These are phyloP conservation scores for Malurus melanocephalus DNA, from an alignment of 2,113 vertebrate genomes.

Conservation along the genomic window DNA sequence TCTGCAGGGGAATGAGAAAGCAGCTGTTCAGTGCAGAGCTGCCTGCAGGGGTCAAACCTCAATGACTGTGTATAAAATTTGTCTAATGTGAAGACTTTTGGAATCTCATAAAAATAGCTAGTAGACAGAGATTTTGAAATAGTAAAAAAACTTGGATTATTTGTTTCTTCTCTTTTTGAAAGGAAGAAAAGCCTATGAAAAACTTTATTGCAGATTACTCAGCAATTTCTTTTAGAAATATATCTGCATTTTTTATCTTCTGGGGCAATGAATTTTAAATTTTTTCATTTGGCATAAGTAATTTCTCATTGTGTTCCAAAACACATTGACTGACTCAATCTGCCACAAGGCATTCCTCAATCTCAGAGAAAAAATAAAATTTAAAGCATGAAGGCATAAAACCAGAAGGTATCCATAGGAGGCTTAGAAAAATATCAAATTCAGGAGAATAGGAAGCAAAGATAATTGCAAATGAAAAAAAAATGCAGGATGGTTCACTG, in stretches of 20 bases:
- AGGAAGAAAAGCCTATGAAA: neutral
- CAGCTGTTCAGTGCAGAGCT: neutral
- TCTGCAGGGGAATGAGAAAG: neutral
- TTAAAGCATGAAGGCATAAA: neutral
- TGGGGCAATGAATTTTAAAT: neutral
- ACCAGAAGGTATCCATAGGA: neutral
- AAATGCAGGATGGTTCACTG: fast-evolving
- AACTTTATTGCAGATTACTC: neutral
- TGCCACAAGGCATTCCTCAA: neutral
- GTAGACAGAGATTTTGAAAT: neutral
- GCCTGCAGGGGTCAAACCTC: neutral
- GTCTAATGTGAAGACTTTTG: neutral
- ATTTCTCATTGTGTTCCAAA: neutral
- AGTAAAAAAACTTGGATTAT: neutral
- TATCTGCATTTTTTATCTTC: neutral
- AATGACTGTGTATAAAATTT: neutral
- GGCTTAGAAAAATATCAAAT: neutral
- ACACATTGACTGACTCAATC: neutral
- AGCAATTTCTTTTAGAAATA: neutral
- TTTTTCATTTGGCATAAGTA: neutral
- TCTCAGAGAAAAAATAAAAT: neutral
- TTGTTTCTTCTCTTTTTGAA: neutral
- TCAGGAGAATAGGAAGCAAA: neutral
- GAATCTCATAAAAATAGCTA: neutral
- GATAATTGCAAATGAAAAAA: neutral